Evolutionary conservation across 1,140 invertebrate species (phyloP).

Genomic region (Eueides isabella): DNA sequence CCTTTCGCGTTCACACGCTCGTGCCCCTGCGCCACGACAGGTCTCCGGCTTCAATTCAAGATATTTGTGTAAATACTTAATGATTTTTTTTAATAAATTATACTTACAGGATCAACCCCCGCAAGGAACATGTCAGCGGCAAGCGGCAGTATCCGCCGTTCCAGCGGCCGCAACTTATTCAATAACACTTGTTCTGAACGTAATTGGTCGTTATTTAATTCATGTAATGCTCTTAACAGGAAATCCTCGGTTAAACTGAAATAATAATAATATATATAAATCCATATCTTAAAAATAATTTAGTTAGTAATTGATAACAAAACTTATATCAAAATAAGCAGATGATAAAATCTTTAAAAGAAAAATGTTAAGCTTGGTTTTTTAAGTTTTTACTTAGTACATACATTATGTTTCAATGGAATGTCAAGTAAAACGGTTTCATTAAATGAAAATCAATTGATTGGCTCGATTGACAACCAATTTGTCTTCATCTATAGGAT

Average conservation of each 20-base stretch:
- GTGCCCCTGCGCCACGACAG: neutral
- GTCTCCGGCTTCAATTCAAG: too few species aligned
- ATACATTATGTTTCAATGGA: neutral
- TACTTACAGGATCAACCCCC: slow-evolving; percentile 71
- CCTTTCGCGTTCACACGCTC: neutral
- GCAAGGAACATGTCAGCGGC: slow-evolving; percentile 64
- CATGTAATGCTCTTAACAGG: slow-evolving; percentile 50
- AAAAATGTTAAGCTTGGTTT: too few species aligned
- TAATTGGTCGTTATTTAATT: slow-evolving; percentile 45
- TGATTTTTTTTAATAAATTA: neutral
- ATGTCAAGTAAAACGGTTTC: neutral
- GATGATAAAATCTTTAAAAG: too few species aligned
- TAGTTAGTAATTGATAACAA: too few species aligned
- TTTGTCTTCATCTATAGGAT: neutral
- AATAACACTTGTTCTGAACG: slow-evolving; percentile 60
- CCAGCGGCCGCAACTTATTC: slow-evolving; percentile 58
- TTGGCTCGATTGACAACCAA: neutral
- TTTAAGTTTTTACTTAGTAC: neutral
- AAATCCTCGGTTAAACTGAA: slow-evolving; percentile 68
- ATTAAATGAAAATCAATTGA: slow-evolving; percentile 1
- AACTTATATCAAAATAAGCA: too few species aligned
- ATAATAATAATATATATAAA: slow-evolving; percentile 17
- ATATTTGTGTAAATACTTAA: too few species aligned
- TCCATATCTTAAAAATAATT: neutral
- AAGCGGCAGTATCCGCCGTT: slow-evolving; percentile 58